phyloP scores from a whole-genome alignment of 1,140 invertebrate genomes.

The Asbolus verrucosus region DNA sequence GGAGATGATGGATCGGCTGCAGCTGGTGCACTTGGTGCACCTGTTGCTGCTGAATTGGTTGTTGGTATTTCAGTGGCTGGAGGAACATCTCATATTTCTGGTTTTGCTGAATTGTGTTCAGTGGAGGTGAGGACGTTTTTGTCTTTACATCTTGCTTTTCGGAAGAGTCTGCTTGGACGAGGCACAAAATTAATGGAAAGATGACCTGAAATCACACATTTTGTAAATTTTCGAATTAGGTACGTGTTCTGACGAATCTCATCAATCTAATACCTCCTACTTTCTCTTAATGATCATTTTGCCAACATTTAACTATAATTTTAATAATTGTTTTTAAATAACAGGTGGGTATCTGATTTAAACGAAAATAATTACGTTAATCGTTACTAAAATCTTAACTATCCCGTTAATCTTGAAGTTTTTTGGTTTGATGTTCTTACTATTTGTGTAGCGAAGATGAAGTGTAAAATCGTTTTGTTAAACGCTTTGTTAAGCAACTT shows the following conservation, averaged over 20 bases:
- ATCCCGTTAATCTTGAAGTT: too few species aligned
- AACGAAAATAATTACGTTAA: too few species aligned
- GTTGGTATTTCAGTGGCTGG: constrained; percentile 21
- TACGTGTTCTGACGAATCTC: too few species aligned
- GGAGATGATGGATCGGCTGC: constrained; percentile 21
- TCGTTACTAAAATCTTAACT: too few species aligned
- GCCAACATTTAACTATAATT: too few species aligned
- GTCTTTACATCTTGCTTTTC: constrained; percentile 26
- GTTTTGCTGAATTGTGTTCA: constrained; percentile 9
- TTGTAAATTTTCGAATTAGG: too few species aligned
- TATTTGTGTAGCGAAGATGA: background rate
- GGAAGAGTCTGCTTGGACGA: constrained; percentile 6
- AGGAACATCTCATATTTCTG: constrained; percentile 18
- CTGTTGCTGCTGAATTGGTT: constrained; percentile 27
- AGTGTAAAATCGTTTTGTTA: constrained; percentile 2
- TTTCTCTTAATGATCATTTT: background rate
- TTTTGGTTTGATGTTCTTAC: too few species aligned
- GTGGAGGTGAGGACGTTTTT: constrained; percentile 6
- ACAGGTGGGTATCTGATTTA: background rate
- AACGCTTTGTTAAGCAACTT: background rate
- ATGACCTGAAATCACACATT: constrained; percentile 8
- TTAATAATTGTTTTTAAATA: too few species aligned
- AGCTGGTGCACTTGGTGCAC: constrained; percentile 10
- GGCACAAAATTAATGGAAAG: constrained; percentile 11
- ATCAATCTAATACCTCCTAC: background rate